Evolutionary conservation across 2,888 invertebrate species (phyloP).

Genomic region (Euclidia mi): DNA sequence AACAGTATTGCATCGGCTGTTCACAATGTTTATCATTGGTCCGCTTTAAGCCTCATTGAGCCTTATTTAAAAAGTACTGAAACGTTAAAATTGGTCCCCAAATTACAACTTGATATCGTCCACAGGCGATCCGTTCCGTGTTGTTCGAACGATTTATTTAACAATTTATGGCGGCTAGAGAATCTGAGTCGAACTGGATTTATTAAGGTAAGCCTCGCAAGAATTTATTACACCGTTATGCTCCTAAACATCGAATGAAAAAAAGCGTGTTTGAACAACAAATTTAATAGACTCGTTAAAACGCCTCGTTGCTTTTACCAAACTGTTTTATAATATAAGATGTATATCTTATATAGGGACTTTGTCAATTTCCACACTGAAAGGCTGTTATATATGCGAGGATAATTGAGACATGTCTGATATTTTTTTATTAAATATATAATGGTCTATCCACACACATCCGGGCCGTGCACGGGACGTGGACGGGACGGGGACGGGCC

Average conservation of each 20-base stretch:
- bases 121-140: slow-evolving; percentile 66
- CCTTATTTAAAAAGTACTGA: slow-evolving; percentile 47
- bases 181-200: slow-evolving; percentile 84
- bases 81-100: slow-evolving; percentile 52
- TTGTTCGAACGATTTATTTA: slow-evolving; percentile 84
- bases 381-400: slow-evolving; percentile 28
- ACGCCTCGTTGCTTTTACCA: slow-evolving; percentile 40
- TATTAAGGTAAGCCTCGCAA: slow-evolving; percentile 81
- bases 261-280: slow-evolving; percentile 65
- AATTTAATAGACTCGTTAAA: slow-evolving; percentile 63
- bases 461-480: too few relatives aligned
- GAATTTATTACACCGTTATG: slow-evolving; percentile 78
- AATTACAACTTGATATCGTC: slow-evolving; percentile 69
- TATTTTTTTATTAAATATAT: slow-evolving; percentile 21
- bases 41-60: slow-evolving; percentile 14
- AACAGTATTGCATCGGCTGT: slow-evolving; percentile 9
- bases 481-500: too few relatives aligned
- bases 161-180: slow-evolving; percentile 82
- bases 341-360: slow-evolving; percentile 34
- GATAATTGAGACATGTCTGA: slow-evolving; percentile 34
- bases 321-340: slow-evolving; percentile 47
- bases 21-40: slow-evolving; percentile 15
- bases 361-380: slow-evolving; percentile 24
- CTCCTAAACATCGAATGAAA: slow-evolving; percentile 69
- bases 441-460: background rate